Evolutionary conservation across 2,113 vertebrate species (phyloP).

Genomic region (Hoplias malabaricus): DNA sequence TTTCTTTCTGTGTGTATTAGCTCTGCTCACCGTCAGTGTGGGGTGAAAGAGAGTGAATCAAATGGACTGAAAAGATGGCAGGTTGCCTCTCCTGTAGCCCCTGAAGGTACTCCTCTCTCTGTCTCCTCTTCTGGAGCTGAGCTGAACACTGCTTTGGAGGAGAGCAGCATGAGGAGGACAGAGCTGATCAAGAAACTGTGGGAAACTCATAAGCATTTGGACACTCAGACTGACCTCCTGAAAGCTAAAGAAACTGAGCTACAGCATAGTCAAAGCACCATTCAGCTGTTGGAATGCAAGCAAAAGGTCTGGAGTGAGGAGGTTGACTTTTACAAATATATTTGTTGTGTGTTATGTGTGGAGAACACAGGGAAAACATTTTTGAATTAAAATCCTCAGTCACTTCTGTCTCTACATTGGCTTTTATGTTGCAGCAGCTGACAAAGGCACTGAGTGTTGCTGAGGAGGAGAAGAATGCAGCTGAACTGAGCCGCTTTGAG

Average conservation of each 20-base stretch:
- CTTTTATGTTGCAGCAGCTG: constrained; percentile 57
- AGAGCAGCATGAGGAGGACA: constrained; percentile 53
- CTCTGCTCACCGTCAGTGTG: constrained; percentile 34
- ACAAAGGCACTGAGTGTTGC: constrained; percentile 54
- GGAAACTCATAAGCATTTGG: constrained; percentile 50
- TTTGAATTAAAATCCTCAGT: neutral
- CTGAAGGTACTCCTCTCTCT: constrained; percentile 35
- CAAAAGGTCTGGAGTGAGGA: constrained; percentile 63
- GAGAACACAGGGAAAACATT: too few species aligned
- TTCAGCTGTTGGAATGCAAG: constrained; percentile 64
- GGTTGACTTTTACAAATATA: neutral
- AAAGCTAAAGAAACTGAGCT: constrained; percentile 54
- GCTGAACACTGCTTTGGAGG: constrained; percentile 41
- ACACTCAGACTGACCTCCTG: constrained; percentile 55
- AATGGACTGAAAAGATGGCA: constrained; percentile 58
- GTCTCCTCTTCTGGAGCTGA: constrained; percentile 45
- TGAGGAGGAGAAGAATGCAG: constrained; percentile 61
- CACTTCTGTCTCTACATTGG: neutral
- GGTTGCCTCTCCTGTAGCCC: constrained; percentile 62
- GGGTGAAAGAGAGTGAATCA: constrained; percentile 49
- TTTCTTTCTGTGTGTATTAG: constrained; percentile 37
- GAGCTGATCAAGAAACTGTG: constrained; percentile 49
- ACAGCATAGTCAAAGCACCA: constrained; percentile 50
- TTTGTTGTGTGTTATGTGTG: neutral
- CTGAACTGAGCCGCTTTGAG: constrained; percentile 55